phyloP scores from a whole-genome alignment of 53 echinoderm and acorn worm species.

The Luidia sarsii region DNA sequence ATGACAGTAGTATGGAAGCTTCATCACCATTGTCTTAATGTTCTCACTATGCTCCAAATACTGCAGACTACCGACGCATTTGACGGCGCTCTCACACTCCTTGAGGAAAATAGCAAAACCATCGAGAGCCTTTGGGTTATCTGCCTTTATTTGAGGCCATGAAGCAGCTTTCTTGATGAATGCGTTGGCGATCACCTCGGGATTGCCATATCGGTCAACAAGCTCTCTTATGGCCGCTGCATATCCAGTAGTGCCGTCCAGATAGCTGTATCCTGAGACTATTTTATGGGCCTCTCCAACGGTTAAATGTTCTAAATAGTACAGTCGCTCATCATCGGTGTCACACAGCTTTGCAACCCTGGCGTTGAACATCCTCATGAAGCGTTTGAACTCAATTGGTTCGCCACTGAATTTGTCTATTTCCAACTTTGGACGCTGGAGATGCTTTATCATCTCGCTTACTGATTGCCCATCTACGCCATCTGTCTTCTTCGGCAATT shows the following conservation, averaged over 20 bases:
- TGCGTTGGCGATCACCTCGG: slow-evolving; percentile 50
- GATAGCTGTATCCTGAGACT: slow-evolving; percentile 32
- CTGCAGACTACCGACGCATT: slow-evolving; percentile 54
- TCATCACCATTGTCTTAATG: slow-evolving; percentile 54
- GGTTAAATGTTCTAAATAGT: slow-evolving; percentile 27
- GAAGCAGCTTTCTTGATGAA: slow-evolving; percentile 46
- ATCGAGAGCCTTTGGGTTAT: slow-evolving; percentile 66
- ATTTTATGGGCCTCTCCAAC: slow-evolving; percentile 51
- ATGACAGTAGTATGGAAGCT: slow-evolving; percentile 54
- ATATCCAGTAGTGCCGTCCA: slow-evolving; percentile 59
- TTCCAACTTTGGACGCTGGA: too few species aligned
- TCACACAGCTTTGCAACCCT: slow-evolving; percentile 20
- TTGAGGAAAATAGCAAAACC: slow-evolving; percentile 54
- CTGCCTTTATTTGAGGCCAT: slow-evolving; percentile 51
- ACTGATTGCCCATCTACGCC: slow-evolving; percentile 1
- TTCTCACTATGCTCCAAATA: slow-evolving; percentile 56
- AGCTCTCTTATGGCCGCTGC: slow-evolving; percentile 56
- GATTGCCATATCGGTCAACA: slow-evolving; percentile 46
- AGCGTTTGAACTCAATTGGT: too few species aligned
- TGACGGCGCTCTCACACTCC: slow-evolving; percentile 61
- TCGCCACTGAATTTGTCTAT: too few species aligned
- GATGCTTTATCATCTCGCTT: not conserved
- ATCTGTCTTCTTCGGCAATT: not conserved
- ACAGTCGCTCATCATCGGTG: slow-evolving; percentile 49
- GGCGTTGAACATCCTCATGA: too few species aligned